Evolutionary conservation across 2,888 invertebrate species (phyloP).

Genomic region (Scaptodrosophila latifasciaeformis): DNA sequence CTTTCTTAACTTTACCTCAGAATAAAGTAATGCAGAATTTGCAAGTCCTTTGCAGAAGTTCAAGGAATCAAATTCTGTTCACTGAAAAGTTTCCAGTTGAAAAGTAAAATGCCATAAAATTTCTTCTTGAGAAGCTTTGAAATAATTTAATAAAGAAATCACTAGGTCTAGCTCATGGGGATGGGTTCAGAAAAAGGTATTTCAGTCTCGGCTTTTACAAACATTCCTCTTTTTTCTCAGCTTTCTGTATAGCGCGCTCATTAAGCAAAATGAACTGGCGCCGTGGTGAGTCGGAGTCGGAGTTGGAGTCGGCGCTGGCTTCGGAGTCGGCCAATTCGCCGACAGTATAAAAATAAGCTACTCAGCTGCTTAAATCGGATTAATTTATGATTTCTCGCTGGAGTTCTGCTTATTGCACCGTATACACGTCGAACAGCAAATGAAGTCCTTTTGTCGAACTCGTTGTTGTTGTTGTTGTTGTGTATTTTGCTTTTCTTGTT

Average conservation of each 20-base stretch:
- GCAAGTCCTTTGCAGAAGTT: too few relatives aligned
- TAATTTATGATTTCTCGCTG: constrained; percentile 68
- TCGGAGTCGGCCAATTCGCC: constrained; percentile 13
- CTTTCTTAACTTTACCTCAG: too few relatives aligned
- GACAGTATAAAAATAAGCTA: constrained; percentile 57
- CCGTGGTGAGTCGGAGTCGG: constrained; percentile 7
- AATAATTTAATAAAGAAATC: too few relatives aligned
- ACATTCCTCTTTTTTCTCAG: too few relatives aligned
- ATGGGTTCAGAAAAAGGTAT: too few relatives aligned
- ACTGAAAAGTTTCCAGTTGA: too few relatives aligned
- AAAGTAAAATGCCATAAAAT: too few relatives aligned
- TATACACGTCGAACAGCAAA: constrained; percentile 45
- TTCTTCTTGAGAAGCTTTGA: too few relatives aligned
- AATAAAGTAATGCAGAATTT: too few relatives aligned
- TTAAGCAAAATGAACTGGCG: constrained; percentile 37
- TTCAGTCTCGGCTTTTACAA: too few relatives aligned
- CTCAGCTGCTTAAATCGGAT: constrained; percentile 71
- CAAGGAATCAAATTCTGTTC: too few relatives aligned
- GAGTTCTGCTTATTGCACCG: constrained; percentile 20
- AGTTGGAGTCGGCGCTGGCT: constrained; percentile 3
- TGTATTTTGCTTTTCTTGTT: constrained; percentile 23
- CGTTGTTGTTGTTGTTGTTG: constrained; percentile 8
- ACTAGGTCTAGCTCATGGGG: too few relatives aligned
- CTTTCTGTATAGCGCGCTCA: constrained; percentile 13
- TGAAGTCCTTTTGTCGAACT: constrained; percentile 36